Evolutionary conservation across 2,113 vertebrate genomes (phyloP).

Genomic region (Clarias macrocephalus): DNA sequence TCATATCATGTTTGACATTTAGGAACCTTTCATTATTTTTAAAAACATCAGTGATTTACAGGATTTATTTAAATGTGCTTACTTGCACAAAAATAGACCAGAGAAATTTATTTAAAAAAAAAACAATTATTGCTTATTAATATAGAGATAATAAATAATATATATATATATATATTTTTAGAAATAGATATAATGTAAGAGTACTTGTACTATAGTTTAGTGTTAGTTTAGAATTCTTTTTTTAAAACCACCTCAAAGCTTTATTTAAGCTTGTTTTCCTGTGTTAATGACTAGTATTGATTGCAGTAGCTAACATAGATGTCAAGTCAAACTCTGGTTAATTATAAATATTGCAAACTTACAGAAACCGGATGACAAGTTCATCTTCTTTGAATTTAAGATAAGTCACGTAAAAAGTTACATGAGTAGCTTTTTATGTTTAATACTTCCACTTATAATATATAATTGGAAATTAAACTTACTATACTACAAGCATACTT

Average conservation of each 20-base stretch:
- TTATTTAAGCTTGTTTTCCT: neutral
- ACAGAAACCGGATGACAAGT: too few relatives aligned
- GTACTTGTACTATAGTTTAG: neutral
- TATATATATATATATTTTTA: too few relatives aligned
- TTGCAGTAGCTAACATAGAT: neutral
- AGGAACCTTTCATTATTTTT: neutral
- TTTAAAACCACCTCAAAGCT: too few relatives aligned
- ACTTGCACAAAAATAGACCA: neutral
- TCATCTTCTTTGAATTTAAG: too few relatives aligned
- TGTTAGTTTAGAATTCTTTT: too few relatives aligned
- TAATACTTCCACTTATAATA: neutral
- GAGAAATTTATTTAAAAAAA: too few relatives aligned
- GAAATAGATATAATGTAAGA: neutral
- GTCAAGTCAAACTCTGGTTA: too few relatives aligned
- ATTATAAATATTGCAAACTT: neutral
- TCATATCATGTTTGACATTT: conserved; percentile 59
- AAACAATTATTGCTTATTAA: too few relatives aligned
- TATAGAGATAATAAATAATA: too few relatives aligned
- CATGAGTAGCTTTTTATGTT: neutral
- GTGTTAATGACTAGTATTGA: neutral
- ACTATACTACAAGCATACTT: neutral
- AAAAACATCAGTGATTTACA: neutral
- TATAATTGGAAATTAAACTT: neutral
- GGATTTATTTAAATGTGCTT: too few relatives aligned
- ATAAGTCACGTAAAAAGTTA: neutral